These are phyloP conservation scores for Rhynchomys soricoides DNA, from an alignment of 2,113 vertebrate genomes.

Conservation along the genomic window DNA sequence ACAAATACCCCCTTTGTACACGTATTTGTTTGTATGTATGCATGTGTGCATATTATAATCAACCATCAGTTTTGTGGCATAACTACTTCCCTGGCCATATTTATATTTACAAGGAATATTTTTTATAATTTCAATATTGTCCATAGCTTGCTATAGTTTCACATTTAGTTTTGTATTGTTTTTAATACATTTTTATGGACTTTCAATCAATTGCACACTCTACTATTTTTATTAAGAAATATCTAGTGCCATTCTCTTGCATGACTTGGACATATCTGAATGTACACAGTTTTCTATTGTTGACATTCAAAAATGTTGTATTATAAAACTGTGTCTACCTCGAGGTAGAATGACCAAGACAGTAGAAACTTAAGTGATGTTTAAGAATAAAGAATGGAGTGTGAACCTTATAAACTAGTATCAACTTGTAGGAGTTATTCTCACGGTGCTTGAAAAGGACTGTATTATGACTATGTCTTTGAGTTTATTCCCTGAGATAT, in stretches of 20 bases:
- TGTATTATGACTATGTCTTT: not conserved
- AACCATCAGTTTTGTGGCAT: not conserved
- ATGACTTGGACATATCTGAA: not conserved
- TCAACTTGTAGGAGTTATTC: not conserved
- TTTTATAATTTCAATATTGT: not conserved
- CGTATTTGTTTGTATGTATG: not conserved
- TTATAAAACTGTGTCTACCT: not conserved
- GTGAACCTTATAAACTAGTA: not conserved
- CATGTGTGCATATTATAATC: not conserved
- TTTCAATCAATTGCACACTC: not conserved
- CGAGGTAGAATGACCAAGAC: not conserved
- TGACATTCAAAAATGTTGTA: not conserved
- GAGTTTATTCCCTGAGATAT: not conserved
- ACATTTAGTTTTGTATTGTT: not conserved
- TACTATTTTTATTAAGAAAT: not conserved
- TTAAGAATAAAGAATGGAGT: not conserved
- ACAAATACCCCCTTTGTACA: not conserved
- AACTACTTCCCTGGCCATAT: not conserved
- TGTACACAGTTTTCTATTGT: not conserved
- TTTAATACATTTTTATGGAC: not conserved
- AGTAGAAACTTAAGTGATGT: not conserved
- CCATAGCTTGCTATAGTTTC: not conserved
- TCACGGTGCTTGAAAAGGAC: not conserved
- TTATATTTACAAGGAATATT: not conserved
- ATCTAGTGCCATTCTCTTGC: not conserved